Conservation (phyloP, 2,113 vertebrate genomes). For the Jacana jacana region DNA sequence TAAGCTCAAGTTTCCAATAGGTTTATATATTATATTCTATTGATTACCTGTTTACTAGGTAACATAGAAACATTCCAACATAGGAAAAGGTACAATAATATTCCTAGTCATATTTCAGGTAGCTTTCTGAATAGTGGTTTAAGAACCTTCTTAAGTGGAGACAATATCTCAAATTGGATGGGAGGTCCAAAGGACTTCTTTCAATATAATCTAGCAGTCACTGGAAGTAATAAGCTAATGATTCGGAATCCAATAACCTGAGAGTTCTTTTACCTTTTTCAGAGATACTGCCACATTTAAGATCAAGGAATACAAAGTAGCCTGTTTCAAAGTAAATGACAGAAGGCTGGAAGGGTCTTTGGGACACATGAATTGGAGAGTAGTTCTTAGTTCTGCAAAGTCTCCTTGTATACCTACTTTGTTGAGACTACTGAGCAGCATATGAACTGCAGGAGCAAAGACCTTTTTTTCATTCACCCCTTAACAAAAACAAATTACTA, state of each 20-base stretch:
- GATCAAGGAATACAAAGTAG: not conserved
- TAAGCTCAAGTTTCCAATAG: not conserved
- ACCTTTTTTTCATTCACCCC: not conserved
- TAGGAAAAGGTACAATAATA: not conserved
- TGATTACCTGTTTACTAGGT: not conserved
- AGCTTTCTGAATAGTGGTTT: not conserved
- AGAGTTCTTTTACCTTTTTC: not conserved
- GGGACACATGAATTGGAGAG: not conserved
- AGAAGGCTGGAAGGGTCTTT: not conserved
- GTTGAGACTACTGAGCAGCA: not conserved
- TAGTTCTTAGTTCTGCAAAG: not conserved
- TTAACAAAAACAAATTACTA: not conserved
- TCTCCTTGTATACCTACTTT: not conserved
- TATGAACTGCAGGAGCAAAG: not conserved
- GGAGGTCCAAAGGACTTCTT: not conserved
- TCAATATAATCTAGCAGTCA: not conserved
- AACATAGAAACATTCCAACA: not conserved
- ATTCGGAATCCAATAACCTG: not conserved
- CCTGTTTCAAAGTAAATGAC: not conserved
- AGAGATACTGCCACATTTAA: not conserved
- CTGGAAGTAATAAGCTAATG: not conserved
- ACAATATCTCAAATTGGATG: not conserved
- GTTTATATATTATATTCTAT: not conserved
- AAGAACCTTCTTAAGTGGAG: not conserved
- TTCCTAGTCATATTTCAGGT: not conserved